phyloP scores from a whole-genome alignment of 2,888 invertebrate genomes.

The Lacanobia oleracea region DNA sequence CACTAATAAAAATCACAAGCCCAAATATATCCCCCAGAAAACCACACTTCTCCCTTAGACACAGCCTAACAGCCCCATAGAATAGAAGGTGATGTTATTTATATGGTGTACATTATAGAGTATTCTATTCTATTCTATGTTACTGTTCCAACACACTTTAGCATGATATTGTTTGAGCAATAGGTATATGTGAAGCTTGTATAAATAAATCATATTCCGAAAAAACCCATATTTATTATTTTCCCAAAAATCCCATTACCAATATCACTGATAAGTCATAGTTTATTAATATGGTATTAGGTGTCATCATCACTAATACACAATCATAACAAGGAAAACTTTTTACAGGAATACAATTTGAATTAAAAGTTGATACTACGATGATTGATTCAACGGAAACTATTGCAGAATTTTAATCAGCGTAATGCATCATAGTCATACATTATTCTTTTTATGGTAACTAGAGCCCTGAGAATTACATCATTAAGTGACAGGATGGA shows the following conservation, averaged over 20 bases:
- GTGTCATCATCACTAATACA: background rate
- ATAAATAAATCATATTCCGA: background rate
- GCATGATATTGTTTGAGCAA: background rate
- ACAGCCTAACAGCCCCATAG: background rate
- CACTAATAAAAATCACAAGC: too few species aligned
- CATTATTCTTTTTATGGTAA: slow-evolving; percentile 14
- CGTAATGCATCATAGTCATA: slow-evolving; percentile 1
- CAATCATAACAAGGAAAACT: background rate
- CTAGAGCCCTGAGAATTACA: slow-evolving; percentile 24
- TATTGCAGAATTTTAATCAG: slow-evolving; percentile 9
- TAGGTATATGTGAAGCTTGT: background rate
- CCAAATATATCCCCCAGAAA: background rate
- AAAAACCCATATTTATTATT: background rate
- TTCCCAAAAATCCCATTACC: background rate
- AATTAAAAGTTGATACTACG: slow-evolving; percentile 5
- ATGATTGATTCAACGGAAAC: slow-evolving; percentile 19
- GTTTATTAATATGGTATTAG: background rate
- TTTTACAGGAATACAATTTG: slow-evolving; percentile 1
- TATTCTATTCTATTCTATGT: too few species aligned
- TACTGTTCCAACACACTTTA: background rate
- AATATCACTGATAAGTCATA: background rate
- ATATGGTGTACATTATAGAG: too few species aligned
- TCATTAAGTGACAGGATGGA: slow-evolving; percentile 40
- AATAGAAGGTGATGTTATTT: background rate
- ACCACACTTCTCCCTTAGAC: background rate